Evolutionary conservation across 2,113 vertebrate genomes (phyloP).

Genomic region (Plecturocebus donacophilus): DNA sequence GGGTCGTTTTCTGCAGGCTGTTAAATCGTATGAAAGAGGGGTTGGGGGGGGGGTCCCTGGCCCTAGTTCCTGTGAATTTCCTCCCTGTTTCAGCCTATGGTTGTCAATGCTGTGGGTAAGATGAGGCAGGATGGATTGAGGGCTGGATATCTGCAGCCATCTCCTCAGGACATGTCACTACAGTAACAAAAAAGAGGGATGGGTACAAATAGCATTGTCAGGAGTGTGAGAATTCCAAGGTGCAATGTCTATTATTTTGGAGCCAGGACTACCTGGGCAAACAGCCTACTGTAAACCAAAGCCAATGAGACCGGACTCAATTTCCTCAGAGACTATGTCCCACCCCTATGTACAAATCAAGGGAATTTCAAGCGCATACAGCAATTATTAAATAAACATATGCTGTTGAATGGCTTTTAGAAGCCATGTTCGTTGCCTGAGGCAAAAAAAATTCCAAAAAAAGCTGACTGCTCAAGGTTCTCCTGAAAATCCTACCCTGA

Average conservation of each 20-base stretch:
- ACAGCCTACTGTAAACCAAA: background rate
- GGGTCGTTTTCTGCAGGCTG: background rate
- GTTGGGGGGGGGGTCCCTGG: background rate
- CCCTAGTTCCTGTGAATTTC: background rate
- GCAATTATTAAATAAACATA: background rate
- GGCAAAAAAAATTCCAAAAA: background rate
- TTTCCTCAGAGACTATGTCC: background rate
- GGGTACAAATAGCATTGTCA: background rate
- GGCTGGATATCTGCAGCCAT: background rate
- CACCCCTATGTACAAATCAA: background rate
- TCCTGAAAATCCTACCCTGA: background rate
- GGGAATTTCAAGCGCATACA: background rate
- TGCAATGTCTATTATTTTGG: background rate
- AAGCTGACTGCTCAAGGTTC: background rate
- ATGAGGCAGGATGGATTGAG: background rate
- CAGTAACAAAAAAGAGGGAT: background rate
- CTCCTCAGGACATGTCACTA: background rate
- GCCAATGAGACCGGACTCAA: background rate
- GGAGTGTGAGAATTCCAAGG: background rate
- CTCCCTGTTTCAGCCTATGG: background rate
- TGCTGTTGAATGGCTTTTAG: background rate
- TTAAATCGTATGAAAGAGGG: background rate
- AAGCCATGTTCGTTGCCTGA: background rate
- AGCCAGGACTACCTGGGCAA: too few relatives aligned
- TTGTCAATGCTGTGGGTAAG: background rate